Conservation (phyloP, 64 coral and sea anemone genomes). For the Platygyra sinensis region DNA sequence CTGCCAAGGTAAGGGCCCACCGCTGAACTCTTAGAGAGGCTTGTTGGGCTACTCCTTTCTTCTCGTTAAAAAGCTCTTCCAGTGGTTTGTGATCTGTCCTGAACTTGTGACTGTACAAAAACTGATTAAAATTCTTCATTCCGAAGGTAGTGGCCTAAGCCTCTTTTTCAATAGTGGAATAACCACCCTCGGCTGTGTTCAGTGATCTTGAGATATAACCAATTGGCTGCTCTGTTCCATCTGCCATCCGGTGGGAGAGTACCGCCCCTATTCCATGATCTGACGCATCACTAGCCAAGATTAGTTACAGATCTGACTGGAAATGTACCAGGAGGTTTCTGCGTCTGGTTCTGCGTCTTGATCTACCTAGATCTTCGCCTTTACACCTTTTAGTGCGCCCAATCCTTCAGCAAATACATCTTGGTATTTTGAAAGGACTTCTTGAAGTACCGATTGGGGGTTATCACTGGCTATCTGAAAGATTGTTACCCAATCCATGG, state of each 20-base stretch:
- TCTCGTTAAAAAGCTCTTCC: neutral
- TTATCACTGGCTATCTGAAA: neutral
- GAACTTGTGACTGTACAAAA: constrained; percentile 39
- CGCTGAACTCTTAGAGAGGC: no score
- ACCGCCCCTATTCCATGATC: constrained; percentile 34
- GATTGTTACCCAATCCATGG: constrained; percentile 27
- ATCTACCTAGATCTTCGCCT: constrained; percentile 57
- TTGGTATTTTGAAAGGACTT: neutral
- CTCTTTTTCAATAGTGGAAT: constrained; percentile 50
- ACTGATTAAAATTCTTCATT: constrained; percentile 49
- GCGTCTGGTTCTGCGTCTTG: constrained; percentile 38
- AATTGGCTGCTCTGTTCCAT: constrained; percentile 52
- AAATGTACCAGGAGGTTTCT: constrained; percentile 39
- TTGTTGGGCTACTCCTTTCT: no score
- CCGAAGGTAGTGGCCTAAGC: constrained; percentile 34
- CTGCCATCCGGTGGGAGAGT: constrained; percentile 34
- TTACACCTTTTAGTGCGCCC: constrained; percentile 48
- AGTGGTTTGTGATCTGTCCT: constrained; percentile 33
- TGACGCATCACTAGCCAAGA: constrained; percentile 34
- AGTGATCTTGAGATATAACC: constrained; percentile 44
- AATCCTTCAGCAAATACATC: constrained; percentile 62
- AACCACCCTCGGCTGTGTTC: constrained; percentile 5
- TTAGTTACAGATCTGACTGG: constrained; percentile 29
- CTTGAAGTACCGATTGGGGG: neutral
- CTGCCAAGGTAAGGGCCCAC: no score